Percentiles rank a stretch among this genome's conserved stretches.
Conservation (phyloP, 92 coral and sea anemone species). For the Bergia puertoricense region DNA sequence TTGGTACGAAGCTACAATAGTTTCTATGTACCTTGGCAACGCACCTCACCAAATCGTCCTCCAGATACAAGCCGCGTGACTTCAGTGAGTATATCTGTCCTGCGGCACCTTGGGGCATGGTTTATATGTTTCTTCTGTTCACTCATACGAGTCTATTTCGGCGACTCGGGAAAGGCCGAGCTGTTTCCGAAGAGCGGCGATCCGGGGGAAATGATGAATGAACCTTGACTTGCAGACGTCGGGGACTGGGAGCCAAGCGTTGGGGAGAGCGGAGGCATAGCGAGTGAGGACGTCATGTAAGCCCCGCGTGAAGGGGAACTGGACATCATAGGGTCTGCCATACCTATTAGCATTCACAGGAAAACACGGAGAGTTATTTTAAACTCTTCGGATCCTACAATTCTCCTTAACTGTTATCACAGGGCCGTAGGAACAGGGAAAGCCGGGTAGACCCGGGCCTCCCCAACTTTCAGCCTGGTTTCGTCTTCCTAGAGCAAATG, state of each 20-base stretch:
- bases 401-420: too few relatives aligned
- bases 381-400: too few relatives aligned
- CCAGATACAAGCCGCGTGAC: background rate
- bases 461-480: too few relatives aligned
- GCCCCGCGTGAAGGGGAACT: constrained; percentile 35
- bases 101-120: background rate
- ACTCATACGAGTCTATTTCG: background rate
- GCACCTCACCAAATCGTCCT: background rate
- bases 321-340: constrained; percentile 39
- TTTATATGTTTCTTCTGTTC: too few relatives aligned
- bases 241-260: constrained; percentile 87
- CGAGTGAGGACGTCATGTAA: constrained; percentile 50
- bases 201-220: constrained; percentile 85
- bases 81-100: background rate
- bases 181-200: constrained; percentile 93
- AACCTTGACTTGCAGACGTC: constrained; percentile 78
- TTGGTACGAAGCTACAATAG: background rate
- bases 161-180: constrained; percentile 77
- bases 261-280: constrained; percentile 75
- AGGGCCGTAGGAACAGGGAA: too few relatives aligned
- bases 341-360: background rate
- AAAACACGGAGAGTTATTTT: background rate
- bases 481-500: too few relatives aligned
- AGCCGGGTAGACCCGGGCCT: too few relatives aligned
- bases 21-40: background rate